Percentiles rank a stretch among this genome's conserved stretches.
These are phyloP conservation scores for Hapalemur alaotrensis DNA, from an alignment of 2,797 vertebrate species.

Conservation along the genomic window DNA sequence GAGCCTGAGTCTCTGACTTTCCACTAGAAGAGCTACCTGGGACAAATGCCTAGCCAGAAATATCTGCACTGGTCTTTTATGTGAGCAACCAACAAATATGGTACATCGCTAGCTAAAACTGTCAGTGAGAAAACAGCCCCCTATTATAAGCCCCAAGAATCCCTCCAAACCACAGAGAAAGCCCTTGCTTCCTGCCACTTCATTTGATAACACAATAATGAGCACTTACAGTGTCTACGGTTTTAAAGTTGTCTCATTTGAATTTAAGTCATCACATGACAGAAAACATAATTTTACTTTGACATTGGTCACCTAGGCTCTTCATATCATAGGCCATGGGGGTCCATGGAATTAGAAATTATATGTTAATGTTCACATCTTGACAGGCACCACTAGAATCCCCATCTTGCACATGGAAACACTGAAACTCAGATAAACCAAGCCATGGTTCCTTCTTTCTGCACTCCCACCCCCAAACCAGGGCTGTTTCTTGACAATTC, in stretches of 20 bases:
- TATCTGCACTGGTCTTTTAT: neutral
- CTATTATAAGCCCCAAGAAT: neutral
- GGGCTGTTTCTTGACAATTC: neutral
- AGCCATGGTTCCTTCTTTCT: neutral
- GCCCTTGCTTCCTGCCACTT: neutral
- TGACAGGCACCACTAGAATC: neutral
- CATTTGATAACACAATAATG: conserved; percentile 45
- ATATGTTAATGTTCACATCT: neutral
- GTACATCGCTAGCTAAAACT: neutral
- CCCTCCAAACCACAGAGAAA: neutral
- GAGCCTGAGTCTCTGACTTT: neutral
- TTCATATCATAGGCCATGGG: neutral
- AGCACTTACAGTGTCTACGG: neutral
- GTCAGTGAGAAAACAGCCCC: neutral
- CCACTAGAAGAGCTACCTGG: neutral
- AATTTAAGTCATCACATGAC: neutral
- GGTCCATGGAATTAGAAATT: neutral
- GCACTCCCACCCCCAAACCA: neutral
- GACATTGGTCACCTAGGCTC: neutral
- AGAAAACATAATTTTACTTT: neutral
- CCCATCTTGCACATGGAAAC: neutral
- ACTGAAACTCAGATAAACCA: neutral
- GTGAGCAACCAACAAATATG: neutral
- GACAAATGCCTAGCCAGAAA: neutral
- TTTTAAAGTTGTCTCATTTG: neutral